phyloP scores from a whole-genome alignment of 2,888 invertebrate genomes.

The Thera britannica region DNA sequence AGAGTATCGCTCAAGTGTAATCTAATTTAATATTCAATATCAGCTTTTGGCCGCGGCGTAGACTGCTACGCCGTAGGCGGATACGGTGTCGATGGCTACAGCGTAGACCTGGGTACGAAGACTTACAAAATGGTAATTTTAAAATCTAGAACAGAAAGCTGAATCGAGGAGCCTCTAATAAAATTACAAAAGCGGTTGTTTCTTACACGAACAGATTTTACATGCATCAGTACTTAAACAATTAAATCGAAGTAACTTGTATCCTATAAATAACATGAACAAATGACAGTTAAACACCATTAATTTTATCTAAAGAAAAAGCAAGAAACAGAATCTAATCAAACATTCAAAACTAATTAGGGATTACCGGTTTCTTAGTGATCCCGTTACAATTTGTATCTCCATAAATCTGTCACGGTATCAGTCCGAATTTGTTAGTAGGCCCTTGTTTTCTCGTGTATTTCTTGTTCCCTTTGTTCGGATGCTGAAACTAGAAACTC shows the following conservation, averaged over 20 bases:
- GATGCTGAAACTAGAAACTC: conserved; percentile 42
- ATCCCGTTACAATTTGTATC: conserved; percentile 54
- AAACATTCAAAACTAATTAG: conserved; percentile 47
- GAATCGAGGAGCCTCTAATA: background rate
- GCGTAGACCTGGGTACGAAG: conserved; percentile 2
- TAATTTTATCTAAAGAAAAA: background rate
- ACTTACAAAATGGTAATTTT: background rate
- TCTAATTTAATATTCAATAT: conserved; percentile 39
- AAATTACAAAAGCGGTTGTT: no score
- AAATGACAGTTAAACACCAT: background rate
- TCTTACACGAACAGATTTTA: no score
- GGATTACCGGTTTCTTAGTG: conserved; percentile 44
- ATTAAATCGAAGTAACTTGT: no score
- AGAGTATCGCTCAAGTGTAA: conserved; percentile 35
- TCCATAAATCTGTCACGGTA: conserved; percentile 53
- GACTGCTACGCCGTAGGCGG: conserved; percentile 10
- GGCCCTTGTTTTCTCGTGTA: conserved; percentile 43
- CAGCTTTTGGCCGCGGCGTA: conserved; percentile 21
- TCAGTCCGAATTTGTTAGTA: conserved; percentile 45
- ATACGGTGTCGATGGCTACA: conserved; percentile 11
- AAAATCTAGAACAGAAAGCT: background rate
- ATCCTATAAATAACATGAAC: no score
- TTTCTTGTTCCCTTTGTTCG: conserved; percentile 47
- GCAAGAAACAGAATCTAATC: conserved; percentile 29
- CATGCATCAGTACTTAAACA: no score